phyloP scores from a whole-genome alignment of 2,888 invertebrate species.

The Cyaniris semiargus region DNA sequence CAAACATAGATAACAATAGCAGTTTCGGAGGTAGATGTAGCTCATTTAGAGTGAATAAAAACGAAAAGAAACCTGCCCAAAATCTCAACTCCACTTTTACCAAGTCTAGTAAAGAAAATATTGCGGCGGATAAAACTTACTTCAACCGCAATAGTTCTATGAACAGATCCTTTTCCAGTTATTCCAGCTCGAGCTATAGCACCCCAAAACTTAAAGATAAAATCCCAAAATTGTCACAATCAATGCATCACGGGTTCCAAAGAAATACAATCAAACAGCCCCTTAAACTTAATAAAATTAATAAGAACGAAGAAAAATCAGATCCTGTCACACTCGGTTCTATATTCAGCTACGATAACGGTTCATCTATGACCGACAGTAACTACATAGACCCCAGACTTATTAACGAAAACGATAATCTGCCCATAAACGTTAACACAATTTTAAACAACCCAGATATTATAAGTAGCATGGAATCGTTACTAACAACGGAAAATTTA shows the following conservation, averaged over 20 bases:
- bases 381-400: conserved; percentile 81
- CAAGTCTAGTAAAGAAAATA: conserved; percentile 75
- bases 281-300: conserved; percentile 72
- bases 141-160: conserved; percentile 68
- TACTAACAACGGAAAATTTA: conserved; percentile 74
- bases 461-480: conserved; percentile 76
- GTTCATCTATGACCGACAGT: conserved; percentile 71
- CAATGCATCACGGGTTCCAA: conserved; percentile 75
- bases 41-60: conserved; percentile 71
- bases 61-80: conserved; percentile 69
- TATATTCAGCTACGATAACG: conserved; percentile 66
- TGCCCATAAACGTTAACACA: conserved; percentile 80
- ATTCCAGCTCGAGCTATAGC: conserved; percentile 67
- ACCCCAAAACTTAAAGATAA: conserved; percentile 74
- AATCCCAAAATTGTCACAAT: conserved; percentile 73
- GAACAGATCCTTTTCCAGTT: conserved; percentile 72
- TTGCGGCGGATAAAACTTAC: conserved; percentile 60
- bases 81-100: conserved; percentile 74
- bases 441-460: conserved; percentile 76
- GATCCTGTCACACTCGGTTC: conserved; percentile 74
- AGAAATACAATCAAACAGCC: conserved; percentile 69
- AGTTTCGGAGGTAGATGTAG: conserved; percentile 69
- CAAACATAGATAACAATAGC: conserved; percentile 63
- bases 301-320: conserved; percentile 64
- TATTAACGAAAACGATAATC: conserved; percentile 86